phyloP scores from a whole-genome alignment of 30 jellyfish, hydroid and myxozoan genomes.

The Aurelia aurita complex sp. Pacific region DNA sequence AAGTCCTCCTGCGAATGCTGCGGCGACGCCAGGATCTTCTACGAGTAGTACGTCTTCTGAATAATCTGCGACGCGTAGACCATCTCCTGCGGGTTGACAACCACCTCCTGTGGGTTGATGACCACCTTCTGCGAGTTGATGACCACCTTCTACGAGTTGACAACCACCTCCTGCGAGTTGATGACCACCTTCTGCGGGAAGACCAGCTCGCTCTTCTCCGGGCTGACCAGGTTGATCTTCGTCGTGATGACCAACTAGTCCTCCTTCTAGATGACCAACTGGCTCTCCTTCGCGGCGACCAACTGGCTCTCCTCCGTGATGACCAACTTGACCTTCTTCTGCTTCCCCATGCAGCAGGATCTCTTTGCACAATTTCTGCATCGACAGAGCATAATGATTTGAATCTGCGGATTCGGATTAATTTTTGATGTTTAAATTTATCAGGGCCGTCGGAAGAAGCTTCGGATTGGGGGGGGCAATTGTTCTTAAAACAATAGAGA shows the following conservation, averaged over 20 bases:
- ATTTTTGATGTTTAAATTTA: too few relatives aligned
- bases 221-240: neutral
- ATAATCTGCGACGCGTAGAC: neutral
- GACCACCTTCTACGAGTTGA: neutral
- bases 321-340: neutral
- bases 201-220: too few relatives aligned
- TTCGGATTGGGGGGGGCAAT: too few relatives aligned
- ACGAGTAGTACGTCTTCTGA: conserved; percentile 18
- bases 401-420: too few relatives aligned
- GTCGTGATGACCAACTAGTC: conserved; percentile 1
- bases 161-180: conserved; percentile 4
- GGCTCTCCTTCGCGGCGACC: neutral
- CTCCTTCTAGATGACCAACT: conserved; percentile 25
- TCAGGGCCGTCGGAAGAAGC: too few relatives aligned
- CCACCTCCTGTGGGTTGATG: neutral
- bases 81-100: neutral
- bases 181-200: conserved; percentile 20
- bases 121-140: neutral
- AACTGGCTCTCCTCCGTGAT: too few relatives aligned
- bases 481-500: too few relatives aligned
- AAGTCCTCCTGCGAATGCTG: neutral
- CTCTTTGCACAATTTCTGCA: too few relatives aligned
- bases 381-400: too few relatives aligned
- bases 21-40: conserved; percentile 13
- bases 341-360: conserved; percentile 2